Evolutionary conservation across 2,113 vertebrate genomes (phyloP).

Genomic region (Tyrannus savana): DNA sequence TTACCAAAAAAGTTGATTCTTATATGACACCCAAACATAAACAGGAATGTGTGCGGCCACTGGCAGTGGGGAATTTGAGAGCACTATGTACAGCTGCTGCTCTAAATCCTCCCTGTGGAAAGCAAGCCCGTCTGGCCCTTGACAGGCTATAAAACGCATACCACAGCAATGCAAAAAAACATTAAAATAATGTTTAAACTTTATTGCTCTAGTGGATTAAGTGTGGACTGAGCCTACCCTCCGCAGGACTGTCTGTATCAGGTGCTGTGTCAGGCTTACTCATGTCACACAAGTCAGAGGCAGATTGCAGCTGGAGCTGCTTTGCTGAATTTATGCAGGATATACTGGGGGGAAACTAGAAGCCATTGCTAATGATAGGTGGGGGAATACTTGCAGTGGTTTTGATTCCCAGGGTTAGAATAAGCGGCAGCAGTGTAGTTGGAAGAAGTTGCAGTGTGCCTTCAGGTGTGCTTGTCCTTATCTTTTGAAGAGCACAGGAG

Average conservation of each 20-base stretch:
- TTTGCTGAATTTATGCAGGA: background rate
- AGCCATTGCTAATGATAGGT: background rate
- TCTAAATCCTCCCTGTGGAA: background rate
- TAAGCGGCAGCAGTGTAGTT: background rate
- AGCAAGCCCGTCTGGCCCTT: background rate
- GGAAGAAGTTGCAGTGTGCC: background rate
- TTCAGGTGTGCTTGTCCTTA: background rate
- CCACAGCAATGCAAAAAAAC: background rate
- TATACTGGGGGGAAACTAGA: background rate
- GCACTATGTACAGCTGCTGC: background rate
- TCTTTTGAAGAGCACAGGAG: background rate
- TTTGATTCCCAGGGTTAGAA: background rate
- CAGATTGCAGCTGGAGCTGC: background rate
- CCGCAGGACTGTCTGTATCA: background rate
- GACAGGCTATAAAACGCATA: background rate
- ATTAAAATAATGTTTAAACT: background rate
- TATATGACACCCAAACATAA: conserved; percentile 2
- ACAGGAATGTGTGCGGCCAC: background rate
- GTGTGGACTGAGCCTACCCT: background rate
- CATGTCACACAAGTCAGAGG: background rate
- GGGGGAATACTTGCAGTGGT: background rate
- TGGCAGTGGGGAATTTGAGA: background rate
- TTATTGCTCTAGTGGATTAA: background rate
- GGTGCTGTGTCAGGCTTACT: background rate
- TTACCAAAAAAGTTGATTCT: conserved; percentile 1